Percentiles rank a stretch among this genome's conserved stretches.
Conservation (phyloP, 2,888 invertebrate species). For the Sialis lutaria region DNA sequence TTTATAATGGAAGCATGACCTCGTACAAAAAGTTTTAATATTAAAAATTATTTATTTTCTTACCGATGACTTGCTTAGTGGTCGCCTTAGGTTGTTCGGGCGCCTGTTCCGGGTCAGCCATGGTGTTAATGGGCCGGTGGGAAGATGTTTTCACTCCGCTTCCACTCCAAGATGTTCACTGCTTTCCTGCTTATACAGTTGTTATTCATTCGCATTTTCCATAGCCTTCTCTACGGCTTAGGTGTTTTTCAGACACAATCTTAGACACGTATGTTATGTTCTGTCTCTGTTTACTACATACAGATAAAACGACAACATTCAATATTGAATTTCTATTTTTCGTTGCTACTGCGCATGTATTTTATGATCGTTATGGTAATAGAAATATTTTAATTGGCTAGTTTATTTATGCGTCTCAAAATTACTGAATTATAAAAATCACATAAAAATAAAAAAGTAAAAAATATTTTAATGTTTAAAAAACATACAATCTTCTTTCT, state of each 20-base stretch:
- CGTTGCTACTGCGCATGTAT: constrained; percentile 2
- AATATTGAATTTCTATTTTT: background rate
- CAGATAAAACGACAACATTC: too few species aligned
- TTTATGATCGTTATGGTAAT: background rate
- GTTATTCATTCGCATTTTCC: constrained; percentile 14
- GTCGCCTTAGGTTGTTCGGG: constrained; percentile 53
- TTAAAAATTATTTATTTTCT: constrained; percentile 18
- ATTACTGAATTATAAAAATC: background rate
- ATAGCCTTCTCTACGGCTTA: background rate
- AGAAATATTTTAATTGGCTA: constrained; percentile 1
- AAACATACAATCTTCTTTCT: background rate
- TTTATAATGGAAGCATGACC: constrained; percentile 2
- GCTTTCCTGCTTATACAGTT: constrained; percentile 39
- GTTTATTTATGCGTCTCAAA: background rate
- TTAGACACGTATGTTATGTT: background rate
- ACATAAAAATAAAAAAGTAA: background rate
- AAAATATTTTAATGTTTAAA: background rate
- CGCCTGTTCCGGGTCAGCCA: constrained; percentile 92
- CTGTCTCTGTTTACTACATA: background rate
- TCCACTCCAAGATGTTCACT: constrained; percentile 57
- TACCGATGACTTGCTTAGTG: constrained; percentile 81
- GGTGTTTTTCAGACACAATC: background rate
- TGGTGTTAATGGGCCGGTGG: constrained; percentile 66
- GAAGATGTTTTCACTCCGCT: constrained; percentile 61
- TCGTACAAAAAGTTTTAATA: constrained; percentile 3